Base-by-base conservation (phyloP, 2,888 invertebrate genomes). In the Norana najaformis region DNA sequence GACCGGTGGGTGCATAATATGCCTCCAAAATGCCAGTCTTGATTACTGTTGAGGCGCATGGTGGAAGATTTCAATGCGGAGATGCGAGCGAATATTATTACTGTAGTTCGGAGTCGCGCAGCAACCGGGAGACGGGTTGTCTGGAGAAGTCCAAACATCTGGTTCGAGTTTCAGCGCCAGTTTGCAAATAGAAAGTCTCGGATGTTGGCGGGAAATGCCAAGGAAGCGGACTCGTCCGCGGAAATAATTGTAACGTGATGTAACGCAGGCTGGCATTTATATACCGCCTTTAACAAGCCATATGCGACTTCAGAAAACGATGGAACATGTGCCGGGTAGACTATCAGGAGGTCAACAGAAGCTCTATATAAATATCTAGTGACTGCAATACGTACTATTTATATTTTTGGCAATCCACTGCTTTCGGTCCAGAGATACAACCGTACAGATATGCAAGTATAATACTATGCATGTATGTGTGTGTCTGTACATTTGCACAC, bases 61-160 rank as follows among this genome's bases (percentile, higher is more conserved):
- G 69, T 69, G 69, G 69, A 69, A 16, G 69, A 69, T 69, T 69
- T 69, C 69, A 69, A 69, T 69, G 69, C 69, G n/a, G 69, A 69
- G 69, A 69, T n/a, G 69, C 69, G 69, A 69, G 69, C n/a, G 69
- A 69, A 69, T 69, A 69, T 69, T 69, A 69, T 69, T 69, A 69
- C 69, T n/a, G 69, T 69, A 30, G 69, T 69, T 69, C 69, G 30
- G 69, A 53, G 53, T 53, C 53, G 53, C 11, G 5, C 69, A 1
- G 69, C n/a, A 11, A 4, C 30, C 4, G 8, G 69, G 69, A 69
- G 69, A 69, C 69, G 69, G n/a, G n/a, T 69, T 69, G 69, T 69
- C 69, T 69, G 11, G 69, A 30, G 69, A n/a, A 69, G 69, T 69
- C 69, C 69, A 69, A 69, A 69, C 69, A 69, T 69, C 69, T 69